A percentile compares a stretch with the other conserved stretches of the same genome.
These are phyloP conservation scores for Anguilla rostrata DNA, from an alignment of 2,113 vertebrate species.

Conservation along the genomic window DNA sequence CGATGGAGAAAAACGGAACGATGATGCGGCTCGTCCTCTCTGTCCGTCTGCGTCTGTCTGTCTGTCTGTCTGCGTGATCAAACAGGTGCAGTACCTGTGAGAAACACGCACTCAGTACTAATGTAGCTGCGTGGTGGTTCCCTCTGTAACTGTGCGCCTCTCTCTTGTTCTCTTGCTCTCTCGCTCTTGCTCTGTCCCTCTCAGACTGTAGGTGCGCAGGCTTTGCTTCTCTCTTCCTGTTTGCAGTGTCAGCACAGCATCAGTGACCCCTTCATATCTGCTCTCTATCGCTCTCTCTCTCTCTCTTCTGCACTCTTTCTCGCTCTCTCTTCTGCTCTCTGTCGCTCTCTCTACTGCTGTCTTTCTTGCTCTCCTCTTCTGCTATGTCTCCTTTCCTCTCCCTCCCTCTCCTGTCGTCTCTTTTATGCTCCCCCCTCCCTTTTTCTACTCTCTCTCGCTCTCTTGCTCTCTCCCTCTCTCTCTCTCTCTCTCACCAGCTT, in stretches of 20 bases:
- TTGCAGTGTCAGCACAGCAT: background rate
- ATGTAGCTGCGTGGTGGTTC: background rate
- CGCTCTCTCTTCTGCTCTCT: background rate
- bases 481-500: constrained; percentile 8
- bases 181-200: background rate
- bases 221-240: constrained; percentile 19
- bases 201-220: background rate
- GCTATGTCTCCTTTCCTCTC: background rate
- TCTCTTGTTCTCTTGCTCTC: background rate
- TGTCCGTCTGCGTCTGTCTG: background rate
- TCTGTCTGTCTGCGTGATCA: constrained; percentile 7
- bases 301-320: background rate
- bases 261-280: background rate
- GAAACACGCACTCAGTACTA: constrained; percentile 34
- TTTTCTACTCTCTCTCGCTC: background rate
- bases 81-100: constrained; percentile 38
- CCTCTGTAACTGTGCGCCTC: no score
- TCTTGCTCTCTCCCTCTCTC: constrained; percentile 25
- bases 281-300: constrained; percentile 12
- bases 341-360: constrained; percentile 24
- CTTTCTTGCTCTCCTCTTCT: background rate
- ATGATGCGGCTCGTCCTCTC: background rate
- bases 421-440: background rate
- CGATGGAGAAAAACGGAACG: background rate
- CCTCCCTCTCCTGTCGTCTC: constrained; percentile 19